These are phyloP conservation scores for Oncorhynchus keta DNA, from an alignment of 2,113 vertebrate species.

Conservation along the genomic window DNA sequence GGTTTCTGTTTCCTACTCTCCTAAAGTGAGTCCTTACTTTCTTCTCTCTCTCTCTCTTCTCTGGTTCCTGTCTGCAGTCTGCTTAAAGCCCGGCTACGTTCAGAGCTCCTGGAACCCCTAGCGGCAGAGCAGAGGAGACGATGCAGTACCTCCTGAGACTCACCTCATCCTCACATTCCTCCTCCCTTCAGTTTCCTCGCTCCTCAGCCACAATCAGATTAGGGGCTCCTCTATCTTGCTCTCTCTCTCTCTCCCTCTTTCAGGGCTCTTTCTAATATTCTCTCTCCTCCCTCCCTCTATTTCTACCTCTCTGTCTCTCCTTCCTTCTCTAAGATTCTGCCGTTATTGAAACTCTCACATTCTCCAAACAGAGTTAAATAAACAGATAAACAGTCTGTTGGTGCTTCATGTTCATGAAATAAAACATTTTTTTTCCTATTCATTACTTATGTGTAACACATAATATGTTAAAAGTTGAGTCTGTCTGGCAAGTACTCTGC, in stretches of 20 bases:
- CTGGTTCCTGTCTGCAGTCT: constrained; percentile 87
- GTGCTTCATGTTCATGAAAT: too few relatives aligned
- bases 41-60: constrained; percentile 19
- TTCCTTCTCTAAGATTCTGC: constrained; percentile 14
- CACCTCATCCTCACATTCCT: constrained; percentile 62
- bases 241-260: too few relatives aligned
- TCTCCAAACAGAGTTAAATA: constrained; percentile 11
- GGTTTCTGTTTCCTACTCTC: too few relatives aligned
- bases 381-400: neutral
- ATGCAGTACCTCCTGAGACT: constrained; percentile 82
- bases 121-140: constrained; percentile 78
- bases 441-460: too few relatives aligned
- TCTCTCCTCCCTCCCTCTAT: too few relatives aligned
- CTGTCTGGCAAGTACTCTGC: neutral
- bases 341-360: constrained; percentile 8
- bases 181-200: neutral
- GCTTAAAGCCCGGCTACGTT: constrained; percentile 90
- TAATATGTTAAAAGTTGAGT: too few relatives aligned
- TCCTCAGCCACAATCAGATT: too few relatives aligned
- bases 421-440: too few relatives aligned
- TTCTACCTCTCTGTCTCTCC: neutral
- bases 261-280: too few relatives aligned
- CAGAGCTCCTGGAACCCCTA: constrained; percentile 82
- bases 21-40: constrained; percentile 37
- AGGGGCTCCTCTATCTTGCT: too few relatives aligned